Percentiles rank a stretch among this genome's conserved stretches.
phyloP scores from a whole-genome alignment of 2,113 vertebrate genomes.

The Phalacrocorax brasilianus region DNA sequence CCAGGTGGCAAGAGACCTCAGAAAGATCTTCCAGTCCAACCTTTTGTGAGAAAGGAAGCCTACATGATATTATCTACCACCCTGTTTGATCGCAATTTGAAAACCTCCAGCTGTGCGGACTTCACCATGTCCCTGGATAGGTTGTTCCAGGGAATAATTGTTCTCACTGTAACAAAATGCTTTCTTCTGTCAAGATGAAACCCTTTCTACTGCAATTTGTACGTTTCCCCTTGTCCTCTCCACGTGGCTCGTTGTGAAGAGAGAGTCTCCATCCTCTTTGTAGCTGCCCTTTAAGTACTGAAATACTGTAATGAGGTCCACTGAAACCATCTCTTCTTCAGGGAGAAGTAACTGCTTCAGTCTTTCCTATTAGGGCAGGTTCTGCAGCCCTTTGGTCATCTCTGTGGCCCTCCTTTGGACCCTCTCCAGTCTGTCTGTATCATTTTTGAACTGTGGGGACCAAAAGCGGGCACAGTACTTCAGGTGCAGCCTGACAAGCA shows the following conservation, averaged over 20 bases:
- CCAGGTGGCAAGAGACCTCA: neutral
- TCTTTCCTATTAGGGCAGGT: neutral
- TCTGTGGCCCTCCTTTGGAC: neutral
- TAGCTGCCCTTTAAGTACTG: neutral
- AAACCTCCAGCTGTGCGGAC: neutral
- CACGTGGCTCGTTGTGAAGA: neutral
- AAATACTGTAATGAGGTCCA: neutral
- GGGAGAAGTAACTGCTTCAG: neutral
- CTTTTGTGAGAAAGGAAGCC: neutral
- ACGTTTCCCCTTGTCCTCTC: neutral
- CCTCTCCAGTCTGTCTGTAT: neutral
- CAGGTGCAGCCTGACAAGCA: neutral
- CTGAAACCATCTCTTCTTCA: neutral
- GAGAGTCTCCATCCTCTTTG: neutral
- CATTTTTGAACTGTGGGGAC: neutral
- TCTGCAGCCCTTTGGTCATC: neutral
- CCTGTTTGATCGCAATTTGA: neutral
- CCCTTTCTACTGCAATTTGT: neutral
- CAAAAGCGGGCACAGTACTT: neutral
- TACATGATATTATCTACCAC: neutral
- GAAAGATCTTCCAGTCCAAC: neutral
- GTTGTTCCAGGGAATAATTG: neutral
- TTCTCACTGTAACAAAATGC: neutral
- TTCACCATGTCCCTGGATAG: neutral
- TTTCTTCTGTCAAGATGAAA: neutral